These are phyloP conservation scores for Graptemys geographica DNA, from an alignment of 2,797 vertebrate genomes.

Conservation along the genomic window DNA sequence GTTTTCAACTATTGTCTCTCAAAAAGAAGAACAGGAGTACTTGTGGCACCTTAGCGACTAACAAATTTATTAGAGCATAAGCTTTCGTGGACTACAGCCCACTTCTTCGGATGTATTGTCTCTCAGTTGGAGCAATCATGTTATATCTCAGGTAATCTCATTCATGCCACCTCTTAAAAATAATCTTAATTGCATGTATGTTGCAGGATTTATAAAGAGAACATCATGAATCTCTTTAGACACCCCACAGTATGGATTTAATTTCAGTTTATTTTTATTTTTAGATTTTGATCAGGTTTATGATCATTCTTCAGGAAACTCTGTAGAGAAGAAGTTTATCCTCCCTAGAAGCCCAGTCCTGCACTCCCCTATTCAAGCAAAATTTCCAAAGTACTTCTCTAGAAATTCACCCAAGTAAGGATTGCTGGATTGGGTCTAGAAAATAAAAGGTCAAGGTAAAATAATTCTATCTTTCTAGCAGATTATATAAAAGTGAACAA, in stretches of 20 bases:
- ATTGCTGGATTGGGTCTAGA: fast-evolving
- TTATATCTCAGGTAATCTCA: conserved; percentile 39
- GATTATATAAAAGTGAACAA: background rate
- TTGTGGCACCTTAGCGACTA: too few species aligned
- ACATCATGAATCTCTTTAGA: conserved; percentile 58
- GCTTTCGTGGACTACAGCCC: too few species aligned
- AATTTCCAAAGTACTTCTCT: background rate
- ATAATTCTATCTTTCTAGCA: background rate
- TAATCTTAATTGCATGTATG: conserved; percentile 54
- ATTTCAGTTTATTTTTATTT: conserved; percentile 37
- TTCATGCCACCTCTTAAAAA: conserved; percentile 56
- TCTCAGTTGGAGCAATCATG: conserved; percentile 56
- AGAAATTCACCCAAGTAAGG: background rate
- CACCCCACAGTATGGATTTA: conserved; percentile 26
- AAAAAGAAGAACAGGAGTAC: background rate
- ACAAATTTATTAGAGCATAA: too few species aligned
- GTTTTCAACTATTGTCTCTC: conserved; percentile 55
- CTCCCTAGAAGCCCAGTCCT: background rate
- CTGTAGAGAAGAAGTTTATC: conserved; percentile 5
- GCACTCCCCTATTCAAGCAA: background rate
- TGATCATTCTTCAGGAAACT: conserved; percentile 14
- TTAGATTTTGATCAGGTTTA: conserved; percentile 43
- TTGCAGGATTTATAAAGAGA: conserved; percentile 38
- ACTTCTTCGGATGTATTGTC: background rate
- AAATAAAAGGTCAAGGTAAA: conserved; percentile 5